phyloP scores from a whole-genome alignment of 2,797 vertebrate species.

The Helicolenus hilgendorfi region DNA sequence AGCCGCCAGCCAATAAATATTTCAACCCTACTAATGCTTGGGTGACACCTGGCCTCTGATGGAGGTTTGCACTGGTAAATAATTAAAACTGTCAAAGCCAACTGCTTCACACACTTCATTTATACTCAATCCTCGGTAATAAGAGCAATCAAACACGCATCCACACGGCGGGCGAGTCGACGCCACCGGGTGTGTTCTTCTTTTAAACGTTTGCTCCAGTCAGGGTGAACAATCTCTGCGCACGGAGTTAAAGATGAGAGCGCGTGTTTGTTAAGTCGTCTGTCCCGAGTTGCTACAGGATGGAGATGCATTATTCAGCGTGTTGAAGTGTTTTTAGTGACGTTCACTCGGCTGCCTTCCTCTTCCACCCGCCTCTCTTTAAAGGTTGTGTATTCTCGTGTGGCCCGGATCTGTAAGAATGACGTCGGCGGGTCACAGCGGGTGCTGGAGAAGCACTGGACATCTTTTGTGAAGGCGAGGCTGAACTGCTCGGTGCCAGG shows the following conservation, averaged over 20 bases:
- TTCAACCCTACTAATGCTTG: conserved; percentile 90
- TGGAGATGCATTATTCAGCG: conserved; percentile 83
- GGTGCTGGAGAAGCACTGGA: conserved; percentile 99
- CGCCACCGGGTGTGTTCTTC: background rate
- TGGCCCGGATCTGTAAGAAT: conserved; percentile 99
- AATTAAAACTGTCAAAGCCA: conserved; percentile 90
- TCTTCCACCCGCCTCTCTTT: conserved; percentile 35
- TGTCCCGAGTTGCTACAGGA: conserved; percentile 63
- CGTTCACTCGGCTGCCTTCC: conserved; percentile 56
- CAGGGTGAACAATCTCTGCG: conserved; percentile 32
- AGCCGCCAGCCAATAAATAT: conserved; percentile 91
- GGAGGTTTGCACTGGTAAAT: conserved; percentile 91
- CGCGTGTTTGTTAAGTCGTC: conserved; percentile 57
- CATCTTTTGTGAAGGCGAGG: conserved; percentile 97
- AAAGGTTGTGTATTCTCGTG: conserved; percentile 98
- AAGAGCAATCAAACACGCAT: conserved; percentile 38
- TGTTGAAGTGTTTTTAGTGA: conserved; percentile 82
- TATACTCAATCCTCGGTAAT: conserved; percentile 74
- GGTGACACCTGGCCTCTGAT: conserved; percentile 90
- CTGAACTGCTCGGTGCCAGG: conserved; percentile 98
- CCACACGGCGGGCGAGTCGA: background rate
- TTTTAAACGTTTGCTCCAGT: conserved; percentile 54
- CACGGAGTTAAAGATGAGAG: conserved; percentile 41
- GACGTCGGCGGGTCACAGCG: conserved; percentile 98
- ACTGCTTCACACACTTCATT: conserved; percentile 86